Conservation (phyloP, 2,888 invertebrate genomes). For the Stegophylla sp. region DNA sequence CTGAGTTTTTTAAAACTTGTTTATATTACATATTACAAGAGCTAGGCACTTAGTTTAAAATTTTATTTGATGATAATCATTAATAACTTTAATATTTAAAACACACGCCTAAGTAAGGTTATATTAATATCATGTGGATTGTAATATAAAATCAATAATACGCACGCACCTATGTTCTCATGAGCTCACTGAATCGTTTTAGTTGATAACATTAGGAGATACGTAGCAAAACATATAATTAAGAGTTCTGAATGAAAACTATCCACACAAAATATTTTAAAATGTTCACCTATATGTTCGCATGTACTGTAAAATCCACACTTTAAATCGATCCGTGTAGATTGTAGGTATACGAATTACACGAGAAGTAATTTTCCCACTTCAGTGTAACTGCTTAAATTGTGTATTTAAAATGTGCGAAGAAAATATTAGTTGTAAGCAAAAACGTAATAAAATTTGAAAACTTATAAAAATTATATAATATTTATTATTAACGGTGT, state of each 20-base stretch:
- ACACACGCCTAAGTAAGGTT: too few species aligned
- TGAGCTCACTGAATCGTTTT: background rate
- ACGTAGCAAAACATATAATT: background rate
- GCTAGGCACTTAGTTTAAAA: too few species aligned
- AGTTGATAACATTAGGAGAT: background rate
- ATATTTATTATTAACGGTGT: too few species aligned
- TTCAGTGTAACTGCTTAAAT: background rate
- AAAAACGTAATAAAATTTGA: too few species aligned
- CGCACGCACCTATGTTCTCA: background rate
- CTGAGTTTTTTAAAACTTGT: too few species aligned
- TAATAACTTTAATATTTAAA: too few species aligned
- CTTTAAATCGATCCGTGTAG: conserved; percentile 7
- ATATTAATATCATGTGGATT: background rate
- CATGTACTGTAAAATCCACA: conserved; percentile 11
- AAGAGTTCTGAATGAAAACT: background rate
- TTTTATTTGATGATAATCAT: too few species aligned
- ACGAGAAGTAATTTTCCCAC: too few species aligned
- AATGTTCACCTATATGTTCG: background rate
- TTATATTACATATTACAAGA: too few species aligned
- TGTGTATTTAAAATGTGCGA: background rate
- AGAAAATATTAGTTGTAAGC: too few species aligned
- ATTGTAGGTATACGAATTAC: background rate
- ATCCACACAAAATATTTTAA: too few species aligned
- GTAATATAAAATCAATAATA: background rate
- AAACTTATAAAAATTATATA: too few species aligned